Evolutionary conservation across 2,113 vertebrate genomes (phyloP), one percentile per base, ranked within the genome.

Genomic region (Ochotona princeps): DNA sequence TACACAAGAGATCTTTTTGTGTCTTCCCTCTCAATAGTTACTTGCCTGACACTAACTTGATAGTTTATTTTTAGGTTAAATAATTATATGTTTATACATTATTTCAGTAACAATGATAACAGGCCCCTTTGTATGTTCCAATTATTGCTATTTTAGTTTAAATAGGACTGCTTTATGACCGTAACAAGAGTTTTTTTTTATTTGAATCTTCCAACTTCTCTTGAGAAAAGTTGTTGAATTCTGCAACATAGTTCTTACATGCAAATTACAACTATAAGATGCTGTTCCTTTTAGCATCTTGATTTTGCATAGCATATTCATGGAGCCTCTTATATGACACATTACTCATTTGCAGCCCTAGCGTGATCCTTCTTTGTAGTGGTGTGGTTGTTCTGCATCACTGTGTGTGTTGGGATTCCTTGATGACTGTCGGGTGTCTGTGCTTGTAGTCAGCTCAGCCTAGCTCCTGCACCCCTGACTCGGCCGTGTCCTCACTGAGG

Each of bases 191-290:
- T 78, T 90, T 35, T 91, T 93, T 93, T 88, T 85, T 49, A 74
- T 93, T 94, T 74, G 51, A 49, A 26, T 83, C 75, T 63, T 91
- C 87, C 86, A 93, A 57, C 23, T 95, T 97, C 94, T 91, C 78
- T 92, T 85, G 89, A 69, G 69, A 81, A 78, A 30, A 32, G 63
- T 81, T 81, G 78, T 91, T 82, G 67, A 89, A 90, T 83, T 94
- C 87, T 91, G 90, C 89, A 73, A 93, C 87, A 72, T 81, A 44
- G 30, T 72, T 94, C 78, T 87, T 87, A 94, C 85, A 57, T 84
- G 67, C 51, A 38, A 44, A 83, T 70, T 91, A 89, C 88, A 82
- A 92, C 90, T 82, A 30, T 54, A 74, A 60, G 51, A 74, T 73
- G 20, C 69, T 57, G 70, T 89, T 83, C 17, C 65, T 92, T 69